Base-by-base conservation (phyloP, 2,113 vertebrate species). In the Raja brachyura region DNA sequence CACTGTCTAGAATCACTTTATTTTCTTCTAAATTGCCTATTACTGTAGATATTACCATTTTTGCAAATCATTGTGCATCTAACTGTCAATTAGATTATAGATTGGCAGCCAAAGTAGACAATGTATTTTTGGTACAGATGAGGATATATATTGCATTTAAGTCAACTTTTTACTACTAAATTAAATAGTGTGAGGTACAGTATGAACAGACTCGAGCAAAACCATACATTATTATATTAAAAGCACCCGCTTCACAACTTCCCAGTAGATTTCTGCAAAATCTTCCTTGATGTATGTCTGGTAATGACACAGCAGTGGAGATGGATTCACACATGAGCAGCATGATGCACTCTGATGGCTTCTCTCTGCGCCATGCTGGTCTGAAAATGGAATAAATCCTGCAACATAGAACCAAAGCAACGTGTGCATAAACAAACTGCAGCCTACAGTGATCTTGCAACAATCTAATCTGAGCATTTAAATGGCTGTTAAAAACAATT, bases 401-500 rank as follows among this genome's bases (percentile, higher is more conserved):
- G 54, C 79, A 83, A 28, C 79, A 83, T 56, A 83, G 54, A 83
- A 28, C 79, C 1, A 88, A 88, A 88, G 14, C n/a, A 66, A 16
- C 31, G 13, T 59, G n/a, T n/a, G 13, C 59, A 88, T 88, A 88
- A 88, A 88, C 63, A 88, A 63, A 28, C 83, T 3, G 5, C 59
- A 63, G 59, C 83, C 83, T 88, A 14, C 28, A 88, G 83, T 63
- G 83, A 66, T 88, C 31, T 63, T 59, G 63, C 13, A 8, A 59
- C 83, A 88, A 28, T 61, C 83, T 31, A 63, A 88, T 88, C 83
- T 63, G 5, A 63, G 59, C 1, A 2, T 66, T 88, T n/a, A 31
- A 83, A 83, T 83, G 54, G 63, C 83, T 88, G 83, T 88, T 63
- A 63, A 63, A 33, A 88, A 88, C n/a, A 11, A 28, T n/a, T 61